phyloP scores from a whole-genome alignment of 2,797 vertebrate species.

The Etheostoma nigrum region DNA sequence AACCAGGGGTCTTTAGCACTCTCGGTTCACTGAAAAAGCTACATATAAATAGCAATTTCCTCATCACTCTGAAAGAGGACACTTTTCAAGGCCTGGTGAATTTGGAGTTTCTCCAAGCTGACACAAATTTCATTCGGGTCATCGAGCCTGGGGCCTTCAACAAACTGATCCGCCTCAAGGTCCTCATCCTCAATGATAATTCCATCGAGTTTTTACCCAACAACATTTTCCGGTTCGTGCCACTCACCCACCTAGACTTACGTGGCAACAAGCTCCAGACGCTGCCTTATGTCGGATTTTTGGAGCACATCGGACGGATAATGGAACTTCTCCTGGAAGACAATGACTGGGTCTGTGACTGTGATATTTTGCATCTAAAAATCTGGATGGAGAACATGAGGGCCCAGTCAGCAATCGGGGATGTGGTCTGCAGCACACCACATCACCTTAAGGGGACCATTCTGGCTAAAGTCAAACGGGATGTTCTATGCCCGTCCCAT shows the following conservation, averaged over 20 bases:
- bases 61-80: conserved; percentile 95
- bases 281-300: conserved; percentile 94
- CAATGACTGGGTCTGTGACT: conserved; percentile 95
- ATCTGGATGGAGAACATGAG: conserved; percentile 98
- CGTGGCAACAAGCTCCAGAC: conserved; percentile 96
- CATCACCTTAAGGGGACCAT: conserved; percentile 90
- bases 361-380: conserved; percentile 94
- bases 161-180: conserved; percentile 97
- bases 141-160: conserved; percentile 98
- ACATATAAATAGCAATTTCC: conserved; percentile 98
- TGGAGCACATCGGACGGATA: conserved; percentile 98
- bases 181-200: conserved; percentile 98
- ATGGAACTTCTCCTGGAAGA: conserved; percentile 96
- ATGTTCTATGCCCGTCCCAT: conserved; percentile 91
- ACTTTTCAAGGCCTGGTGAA: conserved; percentile 96
- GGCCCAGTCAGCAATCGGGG: conserved; percentile 92
- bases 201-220: conserved; percentile 94
- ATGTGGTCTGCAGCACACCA: conserved; percentile 92
- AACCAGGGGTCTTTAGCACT: conserved; percentile 93
- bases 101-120: conserved; percentile 97
- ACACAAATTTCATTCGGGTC: conserved; percentile 97
- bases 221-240: conserved; percentile 97
- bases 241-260: conserved; percentile 96
- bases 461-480: conserved; percentile 91
- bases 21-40: conserved; percentile 94